Percentiles rank a stretch among this genome's conserved stretches.
These are phyloP conservation scores for Neoarius graeffei DNA, from an alignment of 2,113 vertebrate species.

Conservation along the genomic window DNA sequence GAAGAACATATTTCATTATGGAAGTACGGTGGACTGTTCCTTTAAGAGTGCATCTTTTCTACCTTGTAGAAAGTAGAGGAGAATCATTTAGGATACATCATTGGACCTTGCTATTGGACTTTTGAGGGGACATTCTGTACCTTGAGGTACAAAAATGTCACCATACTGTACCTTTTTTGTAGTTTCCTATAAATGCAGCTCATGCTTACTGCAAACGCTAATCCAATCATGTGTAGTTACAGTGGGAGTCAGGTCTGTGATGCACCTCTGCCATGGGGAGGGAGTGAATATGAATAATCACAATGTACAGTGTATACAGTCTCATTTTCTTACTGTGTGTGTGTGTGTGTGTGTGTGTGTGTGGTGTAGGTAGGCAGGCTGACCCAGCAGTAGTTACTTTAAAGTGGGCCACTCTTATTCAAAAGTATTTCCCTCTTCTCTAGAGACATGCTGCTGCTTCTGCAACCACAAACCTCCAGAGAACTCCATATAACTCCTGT, in stretches of 20 bases:
- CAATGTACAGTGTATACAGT: background rate
- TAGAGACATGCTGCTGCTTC: conserved; percentile 57
- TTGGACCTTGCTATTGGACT: background rate
- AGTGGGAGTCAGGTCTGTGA: background rate
- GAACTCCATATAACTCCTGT: background rate
- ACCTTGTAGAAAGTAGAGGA: background rate
- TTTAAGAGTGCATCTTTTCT: background rate
- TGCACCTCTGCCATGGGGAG: background rate
- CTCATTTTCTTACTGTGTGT: background rate
- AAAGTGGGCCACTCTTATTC: conserved; percentile 77
- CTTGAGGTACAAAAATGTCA: background rate
- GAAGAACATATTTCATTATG: no score
- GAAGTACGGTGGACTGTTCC: no score
- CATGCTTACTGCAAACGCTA: background rate
- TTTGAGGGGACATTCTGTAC: background rate
- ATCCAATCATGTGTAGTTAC: background rate
- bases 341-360: conserved; percentile 30
- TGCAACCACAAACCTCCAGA: conserved; percentile 35
- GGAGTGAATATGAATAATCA: background rate
- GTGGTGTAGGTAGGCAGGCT: conserved; percentile 35
- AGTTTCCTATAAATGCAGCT: background rate
- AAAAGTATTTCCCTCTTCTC: conserved; percentile 65
- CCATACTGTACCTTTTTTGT: background rate
- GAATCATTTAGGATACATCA: background rate
- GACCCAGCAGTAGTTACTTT: conserved; percentile 56